phyloP scores from a whole-genome alignment of 92 coral and sea anemone species.

The Phenganax subtilis region DNA sequence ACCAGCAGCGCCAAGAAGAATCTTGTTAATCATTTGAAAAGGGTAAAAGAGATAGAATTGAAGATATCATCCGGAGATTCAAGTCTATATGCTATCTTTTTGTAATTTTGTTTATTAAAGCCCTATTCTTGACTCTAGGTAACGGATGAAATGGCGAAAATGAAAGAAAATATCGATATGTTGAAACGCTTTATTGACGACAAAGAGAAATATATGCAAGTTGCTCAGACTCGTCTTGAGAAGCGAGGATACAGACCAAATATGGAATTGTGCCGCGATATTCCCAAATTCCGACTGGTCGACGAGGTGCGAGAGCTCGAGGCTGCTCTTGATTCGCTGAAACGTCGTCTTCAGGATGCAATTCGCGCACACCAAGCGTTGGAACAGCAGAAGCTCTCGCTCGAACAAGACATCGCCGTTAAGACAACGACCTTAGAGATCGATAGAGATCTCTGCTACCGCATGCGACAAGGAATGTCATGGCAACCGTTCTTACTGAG shows the following conservation, averaged over 20 bases:
- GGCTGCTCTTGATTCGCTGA: constrained; percentile 42
- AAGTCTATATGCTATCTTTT: background rate
- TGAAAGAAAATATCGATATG: constrained; percentile 40
- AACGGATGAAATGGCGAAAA: constrained; percentile 39
- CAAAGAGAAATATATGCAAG: constrained; percentile 43
- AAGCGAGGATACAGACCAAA: constrained; percentile 40
- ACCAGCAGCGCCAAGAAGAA: constrained; percentile 33
- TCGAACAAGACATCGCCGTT: constrained; percentile 36
- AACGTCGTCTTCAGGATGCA: constrained; percentile 42
- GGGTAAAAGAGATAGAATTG: constrained; percentile 1
- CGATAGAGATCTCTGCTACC: constrained; percentile 36
- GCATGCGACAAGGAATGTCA: constrained; percentile 41
- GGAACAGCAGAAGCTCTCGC: constrained; percentile 33
- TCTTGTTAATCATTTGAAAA: constrained; percentile 28
- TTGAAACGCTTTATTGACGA: constrained; percentile 36
- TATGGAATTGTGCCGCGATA: constrained; percentile 39
- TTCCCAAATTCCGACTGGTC: constrained; percentile 40
- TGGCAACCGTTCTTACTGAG: constrained; percentile 36
- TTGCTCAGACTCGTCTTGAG: constrained; percentile 43
- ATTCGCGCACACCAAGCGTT: constrained; percentile 39
- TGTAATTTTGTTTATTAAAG: background rate
- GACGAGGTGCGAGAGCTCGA: constrained; percentile 43
- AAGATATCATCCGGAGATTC: background rate
- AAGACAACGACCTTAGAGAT: constrained; percentile 30
- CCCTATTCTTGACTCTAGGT: background rate